Conservation (phyloP, 1,140 invertebrate genomes). For the Metaphire vulgaris region DNA sequence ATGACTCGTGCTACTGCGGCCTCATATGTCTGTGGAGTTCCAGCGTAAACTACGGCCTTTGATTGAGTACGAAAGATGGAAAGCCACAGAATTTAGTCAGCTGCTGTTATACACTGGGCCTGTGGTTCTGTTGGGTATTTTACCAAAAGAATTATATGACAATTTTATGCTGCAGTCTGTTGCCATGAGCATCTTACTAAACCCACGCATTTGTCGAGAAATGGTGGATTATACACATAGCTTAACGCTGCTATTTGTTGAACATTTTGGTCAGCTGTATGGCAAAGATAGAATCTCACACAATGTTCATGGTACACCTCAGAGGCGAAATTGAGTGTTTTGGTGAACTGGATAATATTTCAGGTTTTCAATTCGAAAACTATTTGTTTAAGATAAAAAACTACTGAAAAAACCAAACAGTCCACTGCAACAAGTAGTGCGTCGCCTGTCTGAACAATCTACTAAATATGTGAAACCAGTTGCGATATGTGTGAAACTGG, state of each 20-base stretch:
- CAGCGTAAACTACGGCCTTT: conserved; percentile 43
- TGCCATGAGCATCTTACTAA: neutral
- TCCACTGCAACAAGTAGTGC: too few relatives aligned
- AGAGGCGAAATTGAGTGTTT: neutral
- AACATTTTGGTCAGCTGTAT: neutral
- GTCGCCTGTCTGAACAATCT: too few relatives aligned
- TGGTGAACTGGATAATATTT: neutral
- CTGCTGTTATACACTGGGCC: conserved; percentile 51
- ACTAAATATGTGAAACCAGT: too few relatives aligned
- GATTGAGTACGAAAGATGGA: conserved; percentile 43
- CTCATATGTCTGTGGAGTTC: conserved; percentile 42
- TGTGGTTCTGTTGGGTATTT: conserved; percentile 38
- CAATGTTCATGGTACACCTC: neutral
- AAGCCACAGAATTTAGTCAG: conserved; percentile 51
- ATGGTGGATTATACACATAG: neutral
- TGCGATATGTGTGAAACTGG: too few relatives aligned
- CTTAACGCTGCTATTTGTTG: neutral
- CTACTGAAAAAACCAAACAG: too few relatives aligned
- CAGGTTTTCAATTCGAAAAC: neutral
- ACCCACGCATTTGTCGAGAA: neutral
- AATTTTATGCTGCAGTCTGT: conserved; percentile 37
- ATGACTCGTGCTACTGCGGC: neutral
- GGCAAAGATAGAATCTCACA: neutral
- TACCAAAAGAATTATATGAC: conserved; percentile 39
- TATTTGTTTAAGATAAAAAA: too few relatives aligned